Evolutionary conservation across 2,797 vertebrate genomes (phyloP).

Genomic region (Cynopterus sphinx): DNA sequence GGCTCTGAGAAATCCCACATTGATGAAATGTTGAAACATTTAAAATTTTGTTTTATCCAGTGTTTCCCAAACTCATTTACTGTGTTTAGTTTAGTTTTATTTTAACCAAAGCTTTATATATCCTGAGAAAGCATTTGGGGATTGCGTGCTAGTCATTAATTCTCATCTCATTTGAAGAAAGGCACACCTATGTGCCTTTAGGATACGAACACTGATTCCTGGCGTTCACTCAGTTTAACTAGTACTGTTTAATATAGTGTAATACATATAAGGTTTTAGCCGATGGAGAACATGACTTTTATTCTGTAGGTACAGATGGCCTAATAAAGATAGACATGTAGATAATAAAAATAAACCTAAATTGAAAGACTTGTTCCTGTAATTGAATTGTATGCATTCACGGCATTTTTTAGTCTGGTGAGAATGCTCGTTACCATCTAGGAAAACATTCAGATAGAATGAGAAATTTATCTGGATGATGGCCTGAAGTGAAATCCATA

Average conservation of each 20-base stretch:
- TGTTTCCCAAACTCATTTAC: neutral
- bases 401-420: neutral
- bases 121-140: neutral
- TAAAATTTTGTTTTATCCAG: neutral
- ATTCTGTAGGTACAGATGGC: neutral
- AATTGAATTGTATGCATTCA: neutral
- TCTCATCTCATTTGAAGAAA: neutral
- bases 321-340: neutral
- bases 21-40: conserved; percentile 3
- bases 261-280: neutral
- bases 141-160: neutral
- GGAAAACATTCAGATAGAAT: neutral
- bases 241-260: neutral
- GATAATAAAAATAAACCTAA: neutral
- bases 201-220: neutral
- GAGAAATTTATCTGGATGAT: conserved; percentile 12
- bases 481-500: neutral
- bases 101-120: neutral
- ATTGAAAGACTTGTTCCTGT: neutral
- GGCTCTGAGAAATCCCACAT: neutral
- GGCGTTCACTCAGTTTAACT: neutral
- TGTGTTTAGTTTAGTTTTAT: neutral
- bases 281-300: neutral
- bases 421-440: neutral
- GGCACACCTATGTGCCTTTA: neutral